Conservation (phyloP, 2,113 vertebrate species). For the Cyanoliseus patagonus region DNA sequence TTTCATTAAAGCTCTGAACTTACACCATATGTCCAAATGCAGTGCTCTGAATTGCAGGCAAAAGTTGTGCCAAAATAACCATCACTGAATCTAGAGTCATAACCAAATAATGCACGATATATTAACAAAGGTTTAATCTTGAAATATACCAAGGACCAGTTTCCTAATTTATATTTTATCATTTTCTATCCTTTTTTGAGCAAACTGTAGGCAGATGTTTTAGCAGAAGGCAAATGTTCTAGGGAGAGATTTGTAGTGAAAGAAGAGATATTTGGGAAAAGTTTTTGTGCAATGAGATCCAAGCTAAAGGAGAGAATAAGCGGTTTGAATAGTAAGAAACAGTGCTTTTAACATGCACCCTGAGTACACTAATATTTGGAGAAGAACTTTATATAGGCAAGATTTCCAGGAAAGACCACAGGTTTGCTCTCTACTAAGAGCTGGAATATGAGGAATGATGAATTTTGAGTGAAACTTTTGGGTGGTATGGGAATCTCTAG, state of each 20-base stretch:
- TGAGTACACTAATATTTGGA: not conserved
- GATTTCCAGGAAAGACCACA: not conserved
- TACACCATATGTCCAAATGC: not conserved
- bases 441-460: not conserved
- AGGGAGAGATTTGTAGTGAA: not conserved
- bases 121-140: not conserved
- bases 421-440: not conserved
- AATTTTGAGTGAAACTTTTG: not conserved
- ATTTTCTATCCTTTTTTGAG: not conserved
- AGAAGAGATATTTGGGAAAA: not conserved
- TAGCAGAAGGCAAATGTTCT: not conserved
- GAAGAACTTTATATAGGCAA: not conserved
- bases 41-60: not conserved
- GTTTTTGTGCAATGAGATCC: not conserved
- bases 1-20: not conserved
- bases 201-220: not conserved
- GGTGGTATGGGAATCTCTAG: not conserved
- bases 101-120: not conserved
- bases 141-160: not conserved
- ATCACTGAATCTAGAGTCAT: not conserved
- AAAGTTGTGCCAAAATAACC: not conserved
- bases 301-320: not conserved
- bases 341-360: not conserved
- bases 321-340: not conserved
- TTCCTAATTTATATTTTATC: not conserved